These are phyloP conservation scores for Coturnix japonica DNA, from an alignment of 2,113 vertebrate species.

Conservation along the genomic window DNA sequence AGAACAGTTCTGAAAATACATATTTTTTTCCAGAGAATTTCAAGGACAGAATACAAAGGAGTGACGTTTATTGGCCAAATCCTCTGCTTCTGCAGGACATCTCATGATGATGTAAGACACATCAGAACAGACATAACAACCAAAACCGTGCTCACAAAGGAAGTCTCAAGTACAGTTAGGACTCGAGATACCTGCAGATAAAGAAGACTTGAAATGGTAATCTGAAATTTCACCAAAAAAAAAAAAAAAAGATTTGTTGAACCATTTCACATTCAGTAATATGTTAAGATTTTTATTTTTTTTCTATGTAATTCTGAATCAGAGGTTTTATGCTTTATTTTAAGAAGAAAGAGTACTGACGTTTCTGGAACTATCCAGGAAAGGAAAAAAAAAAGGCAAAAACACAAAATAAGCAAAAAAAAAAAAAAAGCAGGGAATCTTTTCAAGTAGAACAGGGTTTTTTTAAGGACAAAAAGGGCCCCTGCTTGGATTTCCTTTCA, in stretches of 20 bases:
- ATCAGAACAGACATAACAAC: background rate
- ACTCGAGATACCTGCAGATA: background rate
- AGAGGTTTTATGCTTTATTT: background rate
- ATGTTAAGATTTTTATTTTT: background rate
- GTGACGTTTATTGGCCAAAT: no score
- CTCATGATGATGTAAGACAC: background rate
- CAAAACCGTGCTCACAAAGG: background rate
- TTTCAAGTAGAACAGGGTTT: background rate
- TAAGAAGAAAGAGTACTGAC: background rate
- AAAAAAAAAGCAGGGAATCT: background rate
- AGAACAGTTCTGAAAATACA: background rate
- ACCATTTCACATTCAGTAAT: background rate
- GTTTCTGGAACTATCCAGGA: background rate
- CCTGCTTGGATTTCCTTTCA: background rate
- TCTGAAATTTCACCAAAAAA: background rate
- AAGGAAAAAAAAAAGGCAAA: background rate
- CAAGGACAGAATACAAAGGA: background rate
- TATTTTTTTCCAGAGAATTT: background rate
- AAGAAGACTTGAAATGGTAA: background rate
- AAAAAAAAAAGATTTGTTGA: background rate
- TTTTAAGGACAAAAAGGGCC: background rate
- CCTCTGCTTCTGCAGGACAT: background rate
- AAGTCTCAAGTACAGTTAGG: background rate
- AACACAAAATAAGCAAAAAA: background rate
- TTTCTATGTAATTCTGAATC: background rate